Base-by-base conservation (phyloP, 2,797 vertebrate species). In the Urophycis tenuis region DNA sequence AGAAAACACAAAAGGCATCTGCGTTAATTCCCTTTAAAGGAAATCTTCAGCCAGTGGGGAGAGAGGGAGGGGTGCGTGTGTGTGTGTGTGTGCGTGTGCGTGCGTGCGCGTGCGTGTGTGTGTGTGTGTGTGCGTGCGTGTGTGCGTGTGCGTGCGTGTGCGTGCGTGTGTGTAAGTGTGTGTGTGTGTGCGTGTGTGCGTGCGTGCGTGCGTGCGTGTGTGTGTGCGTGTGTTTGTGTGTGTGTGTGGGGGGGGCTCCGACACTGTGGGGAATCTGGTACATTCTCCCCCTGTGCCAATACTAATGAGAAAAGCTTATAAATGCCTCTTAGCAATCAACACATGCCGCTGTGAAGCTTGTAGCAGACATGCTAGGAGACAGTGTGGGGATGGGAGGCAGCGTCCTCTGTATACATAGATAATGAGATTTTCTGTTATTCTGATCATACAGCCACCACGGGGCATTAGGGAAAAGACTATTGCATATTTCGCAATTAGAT, bases 261-360 rank as follows among this genome's bases (percentile, higher is more conserved):
- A 25, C 60, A 76, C 60, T 74, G 60, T 74, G n/a, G 72, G 25
- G 32, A 67, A 75, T 77, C 75, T 12, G 39, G 39, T 41, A 7
- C 39, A 64, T 34, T 34, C 72, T 41, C 6, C 74, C 39, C 49
- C 41, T 32, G 41, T 74, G 73, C 45, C 41, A 74, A 74, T 74
- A 39, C 74, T 75, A 75, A 75, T 75, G 74, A 69, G 74, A 76
- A 71, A 71, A 71, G 77, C 77, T 73, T 74, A 29, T 74, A 41
- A 74, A 74, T 34, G 53, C 78, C 71, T 69, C 71, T 73, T 34
- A 67, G 74, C 71, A 45, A 75, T 76, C 49, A 73, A 74, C 29
- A 45, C 15, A 35, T 71, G 69, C 33, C n/a, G 53, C 30, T 32
- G 53, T 36, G 30, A 69, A 64, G 73, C 49, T 67, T 41, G 30